phyloP scores from a whole-genome alignment of 2,113 vertebrate species.

The Struthidea cinerea region DNA sequence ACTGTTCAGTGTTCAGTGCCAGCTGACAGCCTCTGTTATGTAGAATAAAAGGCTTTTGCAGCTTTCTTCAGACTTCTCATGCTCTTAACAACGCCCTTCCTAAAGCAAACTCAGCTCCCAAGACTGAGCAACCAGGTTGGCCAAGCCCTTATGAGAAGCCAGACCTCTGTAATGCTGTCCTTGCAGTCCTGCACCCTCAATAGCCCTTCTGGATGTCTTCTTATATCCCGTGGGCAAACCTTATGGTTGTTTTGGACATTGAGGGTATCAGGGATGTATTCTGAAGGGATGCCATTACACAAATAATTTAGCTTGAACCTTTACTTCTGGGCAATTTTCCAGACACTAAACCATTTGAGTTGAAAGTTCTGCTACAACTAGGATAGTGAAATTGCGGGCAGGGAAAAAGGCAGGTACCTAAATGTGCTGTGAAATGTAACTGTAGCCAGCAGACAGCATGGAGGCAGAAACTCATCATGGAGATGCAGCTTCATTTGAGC shows the following conservation, averaged over 20 bases:
- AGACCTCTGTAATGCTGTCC: rapidly evolving
- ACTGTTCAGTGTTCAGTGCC: not conserved
- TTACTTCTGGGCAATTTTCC: not conserved
- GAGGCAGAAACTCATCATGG: not conserved
- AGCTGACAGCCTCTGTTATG: not conserved
- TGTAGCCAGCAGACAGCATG: not conserved
- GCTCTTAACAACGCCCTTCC: not conserved
- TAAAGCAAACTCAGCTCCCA: not conserved
- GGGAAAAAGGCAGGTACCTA: not conserved
- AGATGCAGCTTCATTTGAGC: not conserved
- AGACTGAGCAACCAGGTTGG: not conserved
- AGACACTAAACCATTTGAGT: not conserved
- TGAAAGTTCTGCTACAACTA: not conserved
- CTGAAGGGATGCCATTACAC: not conserved
- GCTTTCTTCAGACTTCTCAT: not conserved
- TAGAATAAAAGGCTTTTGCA: not conserved
- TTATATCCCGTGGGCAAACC: not conserved
- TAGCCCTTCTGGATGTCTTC: not conserved
- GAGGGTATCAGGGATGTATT: rapidly evolving
- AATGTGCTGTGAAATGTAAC: not conserved
- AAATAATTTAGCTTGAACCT: not conserved
- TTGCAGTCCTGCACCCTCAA: not conserved
- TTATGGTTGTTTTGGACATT: not conserved
- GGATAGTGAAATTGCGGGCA: not conserved
- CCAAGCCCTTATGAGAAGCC: not conserved